Evolutionary conservation across 1,140 invertebrate genomes (phyloP).

Genomic region (Drosophila auraria): DNA sequence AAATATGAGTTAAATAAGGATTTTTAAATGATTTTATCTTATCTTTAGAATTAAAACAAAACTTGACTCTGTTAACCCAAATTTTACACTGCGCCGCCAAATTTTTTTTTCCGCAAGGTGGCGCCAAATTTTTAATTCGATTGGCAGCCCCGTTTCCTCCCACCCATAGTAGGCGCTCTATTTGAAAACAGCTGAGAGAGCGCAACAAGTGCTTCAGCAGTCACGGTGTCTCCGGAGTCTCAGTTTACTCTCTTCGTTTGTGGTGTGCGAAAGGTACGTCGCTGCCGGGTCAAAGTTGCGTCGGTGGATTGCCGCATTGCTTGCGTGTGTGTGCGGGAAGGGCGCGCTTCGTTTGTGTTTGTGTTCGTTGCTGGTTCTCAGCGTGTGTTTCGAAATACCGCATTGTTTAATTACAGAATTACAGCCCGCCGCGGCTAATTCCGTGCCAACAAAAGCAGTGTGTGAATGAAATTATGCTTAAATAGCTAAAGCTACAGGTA

Average conservation of each 20-base stretch:
- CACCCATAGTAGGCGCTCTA: no score
- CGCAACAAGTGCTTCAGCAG: slow-evolving; percentile 25
- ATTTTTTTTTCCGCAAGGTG: no score
- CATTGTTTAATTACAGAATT: slow-evolving; percentile 48
- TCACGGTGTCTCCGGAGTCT: neutral
- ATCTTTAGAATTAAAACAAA: no score
- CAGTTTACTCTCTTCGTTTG: neutral
- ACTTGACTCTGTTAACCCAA: no score
- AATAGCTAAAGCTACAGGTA: slow-evolving; percentile 37
- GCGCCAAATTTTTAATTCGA: no score
- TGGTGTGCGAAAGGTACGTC: slow-evolving; percentile 15
- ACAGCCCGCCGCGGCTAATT: slow-evolving; percentile 40
- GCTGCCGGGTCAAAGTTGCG: slow-evolving; percentile 30
- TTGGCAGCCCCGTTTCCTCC: no score
- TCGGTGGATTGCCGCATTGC: slow-evolving; percentile 39
- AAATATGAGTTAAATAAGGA: no score
- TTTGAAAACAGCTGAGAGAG: slow-evolving; percentile 1
- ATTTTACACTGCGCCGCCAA: no score
- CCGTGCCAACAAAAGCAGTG: slow-evolving; percentile 38
- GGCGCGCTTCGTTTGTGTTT: slow-evolving; percentile 22
- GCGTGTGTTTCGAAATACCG: slow-evolving; percentile 51
- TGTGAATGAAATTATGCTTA: slow-evolving; percentile 45
- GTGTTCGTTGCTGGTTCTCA: slow-evolving; percentile 29
- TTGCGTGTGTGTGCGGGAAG: slow-evolving; percentile 34
- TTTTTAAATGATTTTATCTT: no score